These are phyloP conservation scores for Prorops nasuta DNA, from an alignment of 1,140 invertebrate genomes.

Conservation along the genomic window DNA sequence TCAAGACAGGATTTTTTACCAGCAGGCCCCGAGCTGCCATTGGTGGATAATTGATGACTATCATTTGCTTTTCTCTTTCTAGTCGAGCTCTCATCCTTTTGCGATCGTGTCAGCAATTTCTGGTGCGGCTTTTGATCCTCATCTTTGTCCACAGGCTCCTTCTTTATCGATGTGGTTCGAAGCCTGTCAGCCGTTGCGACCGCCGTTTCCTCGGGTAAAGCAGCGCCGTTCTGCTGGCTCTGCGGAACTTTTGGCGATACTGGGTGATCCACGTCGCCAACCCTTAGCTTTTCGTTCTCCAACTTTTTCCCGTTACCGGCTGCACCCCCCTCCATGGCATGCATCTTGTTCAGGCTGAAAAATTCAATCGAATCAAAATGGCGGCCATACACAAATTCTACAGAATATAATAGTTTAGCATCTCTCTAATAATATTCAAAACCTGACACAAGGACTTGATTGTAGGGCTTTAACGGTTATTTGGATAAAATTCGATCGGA, in stretches of 20 bases:
- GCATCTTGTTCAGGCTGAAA: conserved; percentile 52
- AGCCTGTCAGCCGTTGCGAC: conserved; percentile 13
- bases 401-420: too few relatives aligned
- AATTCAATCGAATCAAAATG: too few relatives aligned
- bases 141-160: conserved; percentile 22
- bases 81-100: conserved; percentile 19
- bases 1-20: conserved; percentile 46
- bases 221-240: conserved; percentile 50
- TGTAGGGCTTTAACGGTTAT: too few relatives aligned
- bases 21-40: conserved; percentile 26
- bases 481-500: too few relatives aligned
- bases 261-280: conserved; percentile 32
- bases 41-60: conserved; percentile 17
- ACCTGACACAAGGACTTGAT: too few relatives aligned
- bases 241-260: conserved; percentile 45
- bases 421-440: too few relatives aligned
- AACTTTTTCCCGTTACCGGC: conserved; percentile 39
- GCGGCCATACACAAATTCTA: too few relatives aligned
- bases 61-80: conserved; percentile 43
- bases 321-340: conserved; percentile 45
- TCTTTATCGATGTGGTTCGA: conserved; percentile 28
- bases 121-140: neutral
- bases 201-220: conserved; percentile 44
- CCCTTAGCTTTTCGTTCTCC: conserved; percentile 36
- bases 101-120: conserved; percentile 6